Conservation (phyloP, 1,140 invertebrate species). For the Odontomachus brunneus region DNA sequence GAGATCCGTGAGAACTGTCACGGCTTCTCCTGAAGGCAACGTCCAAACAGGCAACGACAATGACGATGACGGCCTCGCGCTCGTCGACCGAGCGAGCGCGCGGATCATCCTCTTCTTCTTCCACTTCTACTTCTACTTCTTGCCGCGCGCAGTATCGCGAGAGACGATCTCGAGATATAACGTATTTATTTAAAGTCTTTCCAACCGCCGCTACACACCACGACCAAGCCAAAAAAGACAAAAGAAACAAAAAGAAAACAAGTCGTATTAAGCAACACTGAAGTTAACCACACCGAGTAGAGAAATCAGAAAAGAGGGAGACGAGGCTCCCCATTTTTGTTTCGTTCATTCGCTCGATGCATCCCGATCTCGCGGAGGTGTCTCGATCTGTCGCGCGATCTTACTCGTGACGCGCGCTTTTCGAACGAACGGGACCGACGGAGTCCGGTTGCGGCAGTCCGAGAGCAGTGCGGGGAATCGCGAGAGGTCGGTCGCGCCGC, state of each 20-base stretch:
- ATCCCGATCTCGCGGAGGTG: not conserved
- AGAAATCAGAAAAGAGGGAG: conserved; percentile 12
- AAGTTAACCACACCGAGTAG: conserved; percentile 57
- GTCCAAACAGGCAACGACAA: conserved; percentile 74
- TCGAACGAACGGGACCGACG: conserved; percentile 45
- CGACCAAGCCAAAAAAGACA: conserved; percentile 73
- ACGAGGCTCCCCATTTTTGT: conserved; percentile 28
- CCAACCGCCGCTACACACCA: conserved; percentile 74
- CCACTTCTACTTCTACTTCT: no score
- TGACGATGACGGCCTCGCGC: conserved; percentile 55
- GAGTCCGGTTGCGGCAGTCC: no score
- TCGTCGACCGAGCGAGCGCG: conserved; percentile 39
- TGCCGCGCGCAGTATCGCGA: conserved; percentile 37
- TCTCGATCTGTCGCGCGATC: conserved; percentile 16
- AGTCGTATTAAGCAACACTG: not conserved
- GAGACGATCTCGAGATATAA: conserved; percentile 47
- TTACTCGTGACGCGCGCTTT: conserved; percentile 20
- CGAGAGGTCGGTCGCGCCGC: no score
- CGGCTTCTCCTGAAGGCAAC: conserved; percentile 82
- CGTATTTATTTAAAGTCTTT: conserved; percentile 68
- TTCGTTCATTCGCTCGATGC: conserved; percentile 4
- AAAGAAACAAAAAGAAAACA: conserved; percentile 22
- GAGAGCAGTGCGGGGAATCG: no score
- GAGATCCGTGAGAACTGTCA: conserved; percentile 83
- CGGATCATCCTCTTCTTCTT: conserved; percentile 21